These are phyloP conservation scores for Solen grandis DNA, from an alignment of 1,140 invertebrate species.

Conservation along the genomic window DNA sequence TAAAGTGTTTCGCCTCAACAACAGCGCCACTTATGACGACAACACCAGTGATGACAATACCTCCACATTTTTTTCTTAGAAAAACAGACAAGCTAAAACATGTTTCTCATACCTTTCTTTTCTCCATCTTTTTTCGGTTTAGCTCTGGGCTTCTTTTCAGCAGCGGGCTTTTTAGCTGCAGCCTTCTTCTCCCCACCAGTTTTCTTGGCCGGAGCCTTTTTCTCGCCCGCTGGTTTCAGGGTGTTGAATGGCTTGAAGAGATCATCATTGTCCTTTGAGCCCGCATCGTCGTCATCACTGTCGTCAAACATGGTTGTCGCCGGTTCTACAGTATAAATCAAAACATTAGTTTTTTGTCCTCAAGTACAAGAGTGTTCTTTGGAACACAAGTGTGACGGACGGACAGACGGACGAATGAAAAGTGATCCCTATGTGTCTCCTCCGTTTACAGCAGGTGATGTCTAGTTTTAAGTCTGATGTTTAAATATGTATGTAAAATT, in stretches of 20 bases:
- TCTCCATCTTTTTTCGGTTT: conserved; percentile 27
- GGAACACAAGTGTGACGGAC: no score
- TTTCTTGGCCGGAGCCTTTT: conserved; percentile 51
- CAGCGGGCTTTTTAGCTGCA: conserved; percentile 41
- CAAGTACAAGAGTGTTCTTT: no score
- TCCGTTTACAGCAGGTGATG: no score
- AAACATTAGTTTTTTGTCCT: neutral
- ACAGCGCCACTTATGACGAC: no score
- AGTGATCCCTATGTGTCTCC: neutral
- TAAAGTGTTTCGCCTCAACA: no score
- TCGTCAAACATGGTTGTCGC: neutral
- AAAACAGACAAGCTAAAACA: no score
- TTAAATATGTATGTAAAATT: conserved; percentile 27
- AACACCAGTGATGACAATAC: no score
- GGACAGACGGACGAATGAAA: neutral
- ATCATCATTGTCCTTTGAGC: conserved; percentile 27
- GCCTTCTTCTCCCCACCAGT: conserved; percentile 56
- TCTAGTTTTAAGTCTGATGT: neutral
- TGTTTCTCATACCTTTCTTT: conserved; percentile 34
- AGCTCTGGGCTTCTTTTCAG: conserved; percentile 55
- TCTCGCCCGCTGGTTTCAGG: conserved; percentile 53
- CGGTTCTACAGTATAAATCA: neutral
- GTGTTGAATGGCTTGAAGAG: conserved; percentile 31
- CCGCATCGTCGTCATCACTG: conserved; percentile 11
- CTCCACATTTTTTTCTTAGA: no score